Evolutionary conservation across 2,888 invertebrate genomes (phyloP).

Genomic region (Tortricodes alternella): DNA sequence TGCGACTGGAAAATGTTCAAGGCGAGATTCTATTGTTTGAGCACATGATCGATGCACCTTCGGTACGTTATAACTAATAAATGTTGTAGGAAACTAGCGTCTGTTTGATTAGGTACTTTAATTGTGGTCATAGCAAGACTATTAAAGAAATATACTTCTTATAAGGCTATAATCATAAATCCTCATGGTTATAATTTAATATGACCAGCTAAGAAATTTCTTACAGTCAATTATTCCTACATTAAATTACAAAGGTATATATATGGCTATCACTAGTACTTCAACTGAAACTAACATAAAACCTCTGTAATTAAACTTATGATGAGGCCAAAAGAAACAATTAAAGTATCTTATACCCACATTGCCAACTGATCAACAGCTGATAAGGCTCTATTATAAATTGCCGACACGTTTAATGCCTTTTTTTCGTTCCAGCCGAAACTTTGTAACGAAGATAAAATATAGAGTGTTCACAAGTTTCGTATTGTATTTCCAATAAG

Average conservation of each 20-base stretch:
- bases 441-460: slow-evolving; percentile 37
- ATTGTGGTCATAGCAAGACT: too few species aligned
- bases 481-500: slow-evolving; percentile 22
- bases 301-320: slow-evolving; percentile 45
- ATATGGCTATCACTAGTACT: slow-evolving; percentile 11
- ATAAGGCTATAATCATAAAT: too few species aligned
- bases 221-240: background rate
- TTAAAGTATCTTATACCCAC: slow-evolving; percentile 41
- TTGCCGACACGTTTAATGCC: slow-evolving; percentile 47
- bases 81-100: too few species aligned
- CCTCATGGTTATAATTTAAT: too few species aligned
- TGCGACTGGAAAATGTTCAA: slow-evolving; percentile 16
- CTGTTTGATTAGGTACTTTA: too few species aligned
- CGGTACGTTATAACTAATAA: too few species aligned
- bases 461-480: slow-evolving; percentile 38
- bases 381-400: slow-evolving; percentile 51
- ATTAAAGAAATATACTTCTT: too few species aligned
- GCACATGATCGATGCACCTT: background rate
- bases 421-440: slow-evolving; percentile 42
- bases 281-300: slow-evolving; percentile 33
- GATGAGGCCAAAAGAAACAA: slow-evolving; percentile 39
- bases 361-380: slow-evolving; percentile 46
- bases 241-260: background rate
- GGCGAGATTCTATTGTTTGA: slow-evolving; percentile 2
- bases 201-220: too few species aligned